A percentile compares a stretch with the other conserved stretches of the same genome.
Conservation (phyloP, 2,888 invertebrate genomes). For the Auanema sp. region DNA sequence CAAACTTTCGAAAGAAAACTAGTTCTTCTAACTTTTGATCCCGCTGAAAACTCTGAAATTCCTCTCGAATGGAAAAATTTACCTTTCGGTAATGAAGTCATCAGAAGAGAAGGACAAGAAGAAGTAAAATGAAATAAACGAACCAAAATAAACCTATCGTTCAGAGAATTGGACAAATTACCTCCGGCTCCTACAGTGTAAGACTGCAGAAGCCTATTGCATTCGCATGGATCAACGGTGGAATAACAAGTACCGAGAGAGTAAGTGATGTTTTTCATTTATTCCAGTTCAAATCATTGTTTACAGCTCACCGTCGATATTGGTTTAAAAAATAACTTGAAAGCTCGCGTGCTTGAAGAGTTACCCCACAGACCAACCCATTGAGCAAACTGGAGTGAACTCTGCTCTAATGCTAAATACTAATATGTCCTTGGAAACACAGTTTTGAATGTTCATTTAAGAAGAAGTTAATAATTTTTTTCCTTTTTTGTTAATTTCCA, state of each 20-base stretch:
- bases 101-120: constrained; percentile 45
- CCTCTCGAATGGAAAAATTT: constrained; percentile 29
- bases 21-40: constrained; percentile 41
- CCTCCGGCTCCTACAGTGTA: constrained; percentile 66
- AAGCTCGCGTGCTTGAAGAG: constrained; percentile 37
- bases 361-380: constrained; percentile 42
- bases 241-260: constrained; percentile 33
- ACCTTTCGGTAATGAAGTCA: constrained; percentile 44
- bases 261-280: constrained; percentile 11
- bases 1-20: constrained; percentile 41
- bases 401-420: neutral
- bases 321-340: constrained; percentile 36
- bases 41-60: constrained; percentile 28
- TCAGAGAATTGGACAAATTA: constrained; percentile 67
- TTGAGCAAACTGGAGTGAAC: constrained; percentile 12
- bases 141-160: constrained; percentile 11
- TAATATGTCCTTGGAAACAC: neutral
- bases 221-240: constrained; percentile 66
- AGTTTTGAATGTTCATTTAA: neutral
- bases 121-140: constrained; percentile 55
- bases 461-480: constrained; percentile 2
- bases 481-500: constrained; percentile 2
- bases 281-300: neutral
- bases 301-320: constrained; percentile 54
- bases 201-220: constrained; percentile 64